Base-by-base conservation (phyloP, 1,140 invertebrate genomes). In the Papilio helenus region DNA sequence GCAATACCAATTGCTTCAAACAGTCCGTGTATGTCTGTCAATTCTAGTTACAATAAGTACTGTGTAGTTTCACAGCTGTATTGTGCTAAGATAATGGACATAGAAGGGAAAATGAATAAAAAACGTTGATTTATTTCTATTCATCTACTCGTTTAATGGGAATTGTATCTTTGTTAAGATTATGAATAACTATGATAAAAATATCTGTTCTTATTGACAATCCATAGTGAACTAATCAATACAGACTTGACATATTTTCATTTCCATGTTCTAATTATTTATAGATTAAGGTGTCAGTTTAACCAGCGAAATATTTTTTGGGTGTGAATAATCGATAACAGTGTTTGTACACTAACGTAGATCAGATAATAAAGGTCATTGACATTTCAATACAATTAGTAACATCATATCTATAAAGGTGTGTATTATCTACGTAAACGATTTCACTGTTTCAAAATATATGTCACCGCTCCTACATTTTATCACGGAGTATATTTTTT, bases 271-370 rank as follows among this genome's bases (percentile, higher is more conserved):
- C 72, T 29, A 73, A 20, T 46, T 73, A 74, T 74, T 74, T 49
- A 74, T 46, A 74, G 44, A 74, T 74, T 26, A 74, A 49, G n/a
- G 14, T 44, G 42, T 73, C 72, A 74, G 12, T 74, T 2, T 44
- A 20, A 34, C 42, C 18, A 20, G 14, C 16, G 72, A 46, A 73
- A 8, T 42, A 46, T 2, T 49, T 2, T 49, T 44, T 49, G 20
- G 44, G 72, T 74, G 72, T 74, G 72, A 73, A 73, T 26, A 73
- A 42, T 73, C 20, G 72, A 73, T 73, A 73, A 73, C 72, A 23
- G 20, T 73, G 72, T 73, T 73, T 73, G 44, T 73, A 26, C 39
- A 72, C 34, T 44, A 18, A 39, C 14, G 71, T 72, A 12, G n/a
- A 49, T 44, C 42, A 20, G 42, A 73, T 73, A n/a, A 73, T 49